phyloP scores from a whole-genome alignment of 2,888 invertebrate genomes.

The Barypeithes pellucidus region DNA sequence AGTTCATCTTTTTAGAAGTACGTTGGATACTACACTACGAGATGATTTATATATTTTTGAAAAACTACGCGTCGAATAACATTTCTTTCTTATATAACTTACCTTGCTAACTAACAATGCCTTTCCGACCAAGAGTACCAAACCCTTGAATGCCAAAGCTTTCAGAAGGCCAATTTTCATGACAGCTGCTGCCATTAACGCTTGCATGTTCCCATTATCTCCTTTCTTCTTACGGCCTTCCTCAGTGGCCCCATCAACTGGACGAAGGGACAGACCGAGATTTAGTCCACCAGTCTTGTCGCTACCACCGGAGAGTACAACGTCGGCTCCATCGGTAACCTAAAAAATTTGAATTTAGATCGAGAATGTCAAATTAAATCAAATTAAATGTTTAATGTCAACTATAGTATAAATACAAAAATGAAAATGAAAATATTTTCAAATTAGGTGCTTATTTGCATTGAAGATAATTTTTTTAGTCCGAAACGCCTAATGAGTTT shows the following conservation, averaged over 20 bases:
- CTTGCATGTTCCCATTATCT: constrained; percentile 75
- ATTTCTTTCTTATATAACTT: constrained; percentile 49
- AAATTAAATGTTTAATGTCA: no score
- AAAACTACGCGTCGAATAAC: no score
- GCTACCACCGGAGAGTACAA: constrained; percentile 81
- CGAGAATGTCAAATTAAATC: no score
- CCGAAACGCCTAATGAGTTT: no score
- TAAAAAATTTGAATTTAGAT: constrained; percentile 55
- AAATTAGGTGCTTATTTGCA: no score
- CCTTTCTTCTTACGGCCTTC: constrained; percentile 74
- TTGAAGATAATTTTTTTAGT: no score
- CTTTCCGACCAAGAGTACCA: constrained; percentile 88
- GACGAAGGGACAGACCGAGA: constrained; percentile 79
- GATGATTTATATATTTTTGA: no score
- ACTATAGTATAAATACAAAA: no score
- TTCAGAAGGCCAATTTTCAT: constrained; percentile 88
- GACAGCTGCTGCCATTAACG: constrained; percentile 82
- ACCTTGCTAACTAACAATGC: constrained; percentile 86
- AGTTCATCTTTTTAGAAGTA: no score
- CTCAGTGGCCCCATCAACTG: constrained; percentile 64
- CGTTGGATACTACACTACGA: no score
- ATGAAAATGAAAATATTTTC: no score
- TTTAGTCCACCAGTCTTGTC: constrained; percentile 80
- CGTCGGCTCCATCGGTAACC: constrained; percentile 84
- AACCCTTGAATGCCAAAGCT: constrained; percentile 85